phyloP scores from a whole-genome alignment of 2,797 vertebrate species.

The Notoglanidium macrostoma region DNA sequence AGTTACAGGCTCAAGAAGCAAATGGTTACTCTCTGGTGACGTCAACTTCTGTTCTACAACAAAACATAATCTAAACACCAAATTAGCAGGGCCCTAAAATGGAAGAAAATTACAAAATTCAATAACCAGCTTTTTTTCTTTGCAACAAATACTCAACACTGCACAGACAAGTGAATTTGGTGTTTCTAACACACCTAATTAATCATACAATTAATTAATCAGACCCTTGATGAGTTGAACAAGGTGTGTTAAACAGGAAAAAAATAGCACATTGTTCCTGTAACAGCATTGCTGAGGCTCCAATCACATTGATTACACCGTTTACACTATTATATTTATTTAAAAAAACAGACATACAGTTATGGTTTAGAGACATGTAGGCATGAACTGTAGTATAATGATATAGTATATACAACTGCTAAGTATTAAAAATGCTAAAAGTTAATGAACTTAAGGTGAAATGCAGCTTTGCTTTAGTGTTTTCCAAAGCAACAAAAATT shows the following conservation, averaged over 20 bases:
- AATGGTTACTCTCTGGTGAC: background rate
- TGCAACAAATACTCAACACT: background rate
- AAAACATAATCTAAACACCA: background rate
- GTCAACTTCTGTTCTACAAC: background rate
- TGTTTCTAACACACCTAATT: constrained; percentile 5
- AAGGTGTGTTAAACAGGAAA: background rate
- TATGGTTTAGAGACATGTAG: background rate
- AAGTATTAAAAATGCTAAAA: background rate
- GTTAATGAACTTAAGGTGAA: background rate
- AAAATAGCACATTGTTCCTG: background rate
- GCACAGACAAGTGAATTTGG: background rate
- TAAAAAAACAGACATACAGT: background rate
- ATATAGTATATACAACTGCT: background rate
- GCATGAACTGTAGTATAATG: background rate
- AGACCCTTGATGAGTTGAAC: background rate
- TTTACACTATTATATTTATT: constrained; percentile 7
- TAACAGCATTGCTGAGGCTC: background rate
- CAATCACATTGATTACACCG: background rate
- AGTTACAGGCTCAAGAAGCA: background rate
- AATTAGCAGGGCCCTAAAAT: background rate
- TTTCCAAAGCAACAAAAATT: background rate
- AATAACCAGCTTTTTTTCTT: background rate
- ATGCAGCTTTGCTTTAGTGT: background rate
- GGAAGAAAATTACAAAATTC: background rate
- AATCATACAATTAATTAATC: background rate